A percentile compares a stretch with the other conserved stretches of the same genome.
Evolutionary conservation across 1,140 invertebrate species (phyloP).

Genomic region (Proales similis): DNA sequence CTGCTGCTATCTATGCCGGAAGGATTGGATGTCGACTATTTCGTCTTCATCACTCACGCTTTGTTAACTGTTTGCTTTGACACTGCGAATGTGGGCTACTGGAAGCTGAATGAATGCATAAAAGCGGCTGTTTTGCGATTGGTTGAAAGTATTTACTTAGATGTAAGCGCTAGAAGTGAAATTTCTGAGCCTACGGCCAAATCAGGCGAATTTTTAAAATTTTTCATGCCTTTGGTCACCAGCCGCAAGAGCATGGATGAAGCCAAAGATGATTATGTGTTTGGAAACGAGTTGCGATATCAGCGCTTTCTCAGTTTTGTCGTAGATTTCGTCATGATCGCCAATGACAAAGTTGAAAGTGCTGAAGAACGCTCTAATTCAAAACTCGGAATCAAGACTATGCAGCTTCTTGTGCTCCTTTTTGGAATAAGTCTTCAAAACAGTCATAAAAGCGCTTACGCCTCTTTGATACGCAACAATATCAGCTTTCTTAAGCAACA

Average conservation of each 20-base stretch:
- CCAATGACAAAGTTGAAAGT: slow-evolving; percentile 27
- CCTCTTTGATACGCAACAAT: slow-evolving; percentile 6
- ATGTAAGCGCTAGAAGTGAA: too few species aligned
- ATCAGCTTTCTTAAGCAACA: background rate
- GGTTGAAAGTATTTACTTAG: too few species aligned
- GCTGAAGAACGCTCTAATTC: background rate
- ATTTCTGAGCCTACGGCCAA: too few species aligned
- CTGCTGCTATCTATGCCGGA: too few species aligned
- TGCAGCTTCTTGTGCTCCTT: background rate
- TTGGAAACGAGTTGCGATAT: slow-evolving; percentile 15
- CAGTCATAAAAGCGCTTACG: slow-evolving; percentile 18
- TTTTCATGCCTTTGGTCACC: too few species aligned
- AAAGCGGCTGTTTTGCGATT: slow-evolving; percentile 32
- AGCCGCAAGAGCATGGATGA: too few species aligned
- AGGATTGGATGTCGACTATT: slow-evolving; percentile 8
- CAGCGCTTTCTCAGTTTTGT: slow-evolving; percentile 32
- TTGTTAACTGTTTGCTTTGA: slow-evolving; percentile 18
- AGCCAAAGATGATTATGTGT: too few species aligned
- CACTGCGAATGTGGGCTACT: slow-evolving; percentile 23
- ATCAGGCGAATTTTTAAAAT: too few species aligned
- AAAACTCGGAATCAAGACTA: background rate
- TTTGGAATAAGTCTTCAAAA: background rate
- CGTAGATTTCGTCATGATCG: slow-evolving; percentile 23
- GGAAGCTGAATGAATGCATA: slow-evolving; percentile 2
- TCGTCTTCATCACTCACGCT: slow-evolving; percentile 1